Percentiles rank a stretch among this genome's conserved stretches.
Evolutionary conservation across 92 coral and sea anemone genomes (phyloP).

Genomic region (Phenganax subtilis): DNA sequence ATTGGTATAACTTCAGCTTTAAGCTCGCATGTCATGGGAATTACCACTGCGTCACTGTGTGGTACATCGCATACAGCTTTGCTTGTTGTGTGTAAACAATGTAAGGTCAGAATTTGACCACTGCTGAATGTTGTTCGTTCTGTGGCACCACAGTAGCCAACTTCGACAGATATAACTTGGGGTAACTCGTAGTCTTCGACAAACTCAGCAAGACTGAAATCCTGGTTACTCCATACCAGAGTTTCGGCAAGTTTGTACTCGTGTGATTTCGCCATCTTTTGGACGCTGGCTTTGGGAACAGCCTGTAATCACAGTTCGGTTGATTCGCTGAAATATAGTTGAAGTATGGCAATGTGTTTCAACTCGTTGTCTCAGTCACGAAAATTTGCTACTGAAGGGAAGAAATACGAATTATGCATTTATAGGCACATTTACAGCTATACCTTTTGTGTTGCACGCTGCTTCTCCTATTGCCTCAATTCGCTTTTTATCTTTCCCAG

Average conservation of each 20-base stretch:
- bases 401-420: too few relatives aligned
- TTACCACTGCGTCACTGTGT: background rate
- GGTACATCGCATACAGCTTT: slow-evolving; percentile 12
- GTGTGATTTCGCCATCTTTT: background rate
- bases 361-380: too few relatives aligned
- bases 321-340: too few relatives aligned
- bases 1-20: slow-evolving; percentile 18
- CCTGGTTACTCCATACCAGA: background rate
- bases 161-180: slow-evolving; percentile 25
- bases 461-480: too few relatives aligned
- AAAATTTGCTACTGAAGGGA: too few relatives aligned
- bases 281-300: too few relatives aligned
- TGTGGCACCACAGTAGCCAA: background rate
- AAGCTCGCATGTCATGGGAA: background rate
- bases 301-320: too few relatives aligned
- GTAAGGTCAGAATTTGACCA: slow-evolving; percentile 21
- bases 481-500: too few relatives aligned
- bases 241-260: background rate
- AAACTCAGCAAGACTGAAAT: slow-evolving; percentile 18
- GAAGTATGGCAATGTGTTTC: too few relatives aligned
- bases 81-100: background rate
- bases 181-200: slow-evolving; percentile 13
- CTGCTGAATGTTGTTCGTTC: slow-evolving; percentile 11
- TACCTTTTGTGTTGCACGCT: too few relatives aligned
- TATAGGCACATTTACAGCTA: too few relatives aligned